Evolutionary conservation across 2,113 vertebrate genomes (phyloP), one percentile per base, ranked within the genome.

Genomic region (Oenanthe melanoleuca): DNA sequence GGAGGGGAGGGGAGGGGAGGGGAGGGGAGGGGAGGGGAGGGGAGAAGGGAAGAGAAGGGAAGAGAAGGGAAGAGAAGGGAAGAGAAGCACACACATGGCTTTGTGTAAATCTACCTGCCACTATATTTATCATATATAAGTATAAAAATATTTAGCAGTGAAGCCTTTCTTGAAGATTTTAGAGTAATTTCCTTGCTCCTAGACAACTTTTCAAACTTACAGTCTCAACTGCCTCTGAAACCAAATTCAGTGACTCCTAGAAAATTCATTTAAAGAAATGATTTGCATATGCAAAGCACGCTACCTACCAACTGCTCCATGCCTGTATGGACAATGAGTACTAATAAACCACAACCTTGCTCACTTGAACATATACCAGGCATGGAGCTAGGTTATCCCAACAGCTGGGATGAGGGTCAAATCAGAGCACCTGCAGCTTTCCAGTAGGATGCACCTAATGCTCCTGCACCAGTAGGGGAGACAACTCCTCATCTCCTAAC

Each of bases 291-390:
- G 13, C n/a, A 84, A 86, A 57, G 21, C 55, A 47, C 0, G 0
- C 19, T 64, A 64, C 42, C 8, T 50, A 40, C 16, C 53, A 82
- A 49, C 11, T 12, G 9, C 33, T 29, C 37, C 47, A 2, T 11
- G 14, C n/a, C 63, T 83, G 21, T 19, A 44, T 9, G 14, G 52
- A 34, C 1, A 4, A 33, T 0, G 0, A 80, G 5, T 50, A 44
- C 42, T 38, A 88, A 73, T 24, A 82, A 72, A 57, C 34, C 8
- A 25, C 20, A 67, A 3, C 22, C 72, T 56, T 57, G 34, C 11
- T 56, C 37, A 14, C 38, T 71, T 37, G 13, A 50, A 47, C 12
- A 11, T 29, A 53, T 8, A 28, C 26, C 1, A 12, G 34, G 19
- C 38, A 23, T 1, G 33, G 29, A 61, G 6, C 26, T 38, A 34